Conservation (phyloP, 1,140 invertebrate species). For the Diploscapter pachys region DNA sequence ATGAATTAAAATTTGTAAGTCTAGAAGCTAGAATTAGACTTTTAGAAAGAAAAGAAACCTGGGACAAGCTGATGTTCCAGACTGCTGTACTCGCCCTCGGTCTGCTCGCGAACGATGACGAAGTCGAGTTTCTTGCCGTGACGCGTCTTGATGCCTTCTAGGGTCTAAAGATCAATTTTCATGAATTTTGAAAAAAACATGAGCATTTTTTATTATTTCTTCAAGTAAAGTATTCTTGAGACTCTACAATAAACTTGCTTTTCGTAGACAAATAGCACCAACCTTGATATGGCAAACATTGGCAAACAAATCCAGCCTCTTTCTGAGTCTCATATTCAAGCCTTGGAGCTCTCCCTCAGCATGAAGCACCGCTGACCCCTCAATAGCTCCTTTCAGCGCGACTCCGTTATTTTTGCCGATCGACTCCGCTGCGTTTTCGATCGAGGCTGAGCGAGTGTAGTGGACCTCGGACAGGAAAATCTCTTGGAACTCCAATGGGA, state of each 20-base stretch:
- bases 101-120: conserved; percentile 94
- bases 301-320: conserved; percentile 86
- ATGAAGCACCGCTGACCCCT: conserved; percentile 64
- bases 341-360: conserved; percentile 76
- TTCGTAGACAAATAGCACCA: too few species aligned
- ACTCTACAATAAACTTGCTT: too few species aligned
- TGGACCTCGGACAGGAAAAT: conserved; percentile 71
- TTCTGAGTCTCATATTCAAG: conserved; percentile 88
- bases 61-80: conserved; percentile 80
- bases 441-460: conserved; percentile 78
- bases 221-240: too few species aligned
- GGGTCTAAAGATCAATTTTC: conserved; percentile 62
- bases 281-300: conserved; percentile 91
- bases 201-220: too few species aligned
- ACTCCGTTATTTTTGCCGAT: conserved; percentile 81
- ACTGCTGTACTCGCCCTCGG: conserved; percentile 96
- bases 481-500: conserved; percentile 65
- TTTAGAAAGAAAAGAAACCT: conserved; percentile 21
- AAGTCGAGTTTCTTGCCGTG: conserved; percentile 84
- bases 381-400: conserved; percentile 88
- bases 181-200: too few species aligned
- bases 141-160: conserved; percentile 82
- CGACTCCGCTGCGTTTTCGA: conserved; percentile 85
- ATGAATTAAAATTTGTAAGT: neutral
- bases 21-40: neutral